Conservation (phyloP, 2,888 invertebrate species). For the Drosophila barbarae region DNA sequence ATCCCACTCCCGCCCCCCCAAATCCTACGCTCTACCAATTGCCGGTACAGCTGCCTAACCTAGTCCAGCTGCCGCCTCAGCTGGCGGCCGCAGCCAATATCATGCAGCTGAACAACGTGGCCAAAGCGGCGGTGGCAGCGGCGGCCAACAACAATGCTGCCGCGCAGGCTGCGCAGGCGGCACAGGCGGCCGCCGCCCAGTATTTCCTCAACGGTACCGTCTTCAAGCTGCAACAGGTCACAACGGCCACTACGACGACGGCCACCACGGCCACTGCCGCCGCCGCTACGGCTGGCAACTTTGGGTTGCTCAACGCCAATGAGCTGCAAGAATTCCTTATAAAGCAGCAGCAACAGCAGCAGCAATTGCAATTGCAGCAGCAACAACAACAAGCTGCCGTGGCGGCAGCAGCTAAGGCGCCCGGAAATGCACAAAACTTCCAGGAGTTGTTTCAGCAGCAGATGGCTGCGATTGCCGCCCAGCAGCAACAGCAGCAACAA, state of each 20-base stretch:
- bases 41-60: conserved; percentile 83
- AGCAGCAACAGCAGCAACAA: conserved; percentile 67
- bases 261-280: conserved; percentile 75
- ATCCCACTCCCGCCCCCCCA: conserved; percentile 42
- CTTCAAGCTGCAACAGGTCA: conserved; percentile 78
- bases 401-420: conserved; percentile 50
- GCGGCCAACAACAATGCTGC: conserved; percentile 64
- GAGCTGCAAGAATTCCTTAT: conserved; percentile 73
- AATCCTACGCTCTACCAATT: conserved; percentile 81
- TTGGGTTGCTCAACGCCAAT: conserved; percentile 68
- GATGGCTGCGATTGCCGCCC: conserved; percentile 62
- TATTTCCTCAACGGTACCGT: conserved; percentile 80
- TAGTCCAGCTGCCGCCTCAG: conserved; percentile 84
- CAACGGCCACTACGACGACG: conserved; percentile 76
- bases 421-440: conserved; percentile 50
- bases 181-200: conserved; percentile 73
- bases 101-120: conserved; percentile 77
- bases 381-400: conserved; percentile 47
- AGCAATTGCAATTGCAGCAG: conserved; percentile 48
- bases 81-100: conserved; percentile 81
- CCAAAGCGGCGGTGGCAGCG: conserved; percentile 76
- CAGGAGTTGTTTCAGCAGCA: conserved; percentile 69
- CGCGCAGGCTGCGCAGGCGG: conserved; percentile 71
- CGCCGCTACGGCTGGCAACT: conserved; percentile 64
- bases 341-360: conserved; percentile 65